phyloP scores from a whole-genome alignment of 2,797 vertebrate species.

The Clamator glandarius region DNA sequence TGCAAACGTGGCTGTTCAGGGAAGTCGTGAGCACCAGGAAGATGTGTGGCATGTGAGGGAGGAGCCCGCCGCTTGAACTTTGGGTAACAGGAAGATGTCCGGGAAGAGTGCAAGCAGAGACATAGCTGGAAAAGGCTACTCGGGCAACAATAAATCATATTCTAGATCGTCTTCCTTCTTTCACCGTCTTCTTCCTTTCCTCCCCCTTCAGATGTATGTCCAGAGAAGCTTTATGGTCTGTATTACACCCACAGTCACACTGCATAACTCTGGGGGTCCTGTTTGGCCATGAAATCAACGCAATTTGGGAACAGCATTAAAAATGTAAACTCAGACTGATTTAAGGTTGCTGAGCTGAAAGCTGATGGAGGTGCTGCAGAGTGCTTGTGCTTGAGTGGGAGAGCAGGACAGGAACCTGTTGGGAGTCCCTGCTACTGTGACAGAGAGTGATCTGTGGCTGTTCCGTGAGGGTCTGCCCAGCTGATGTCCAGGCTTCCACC shows the following conservation, averaged over 20 bases:
- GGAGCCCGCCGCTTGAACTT: background rate
- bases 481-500: background rate
- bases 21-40: background rate
- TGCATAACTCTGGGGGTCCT: background rate
- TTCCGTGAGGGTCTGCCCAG: background rate
- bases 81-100: background rate
- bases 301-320: background rate
- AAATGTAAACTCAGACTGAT: background rate
- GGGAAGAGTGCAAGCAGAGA: background rate
- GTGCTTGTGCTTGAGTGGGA: rapidly evolving
- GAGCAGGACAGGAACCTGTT: background rate
- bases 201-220: background rate
- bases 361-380: background rate
- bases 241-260: background rate
- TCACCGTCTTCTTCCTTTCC: background rate
- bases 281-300: background rate
- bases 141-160: background rate
- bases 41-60: background rate
- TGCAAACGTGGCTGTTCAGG: background rate
- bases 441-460: rapidly evolving
- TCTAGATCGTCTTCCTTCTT: background rate
- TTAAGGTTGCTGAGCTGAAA: background rate
- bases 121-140: background rate
- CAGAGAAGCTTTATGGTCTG: background rate
- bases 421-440: rapidly evolving